A percentile compares a stretch with the other conserved stretches of the same genome.
These are phyloP conservation scores for Chrosomus eos DNA, from an alignment of 2,797 vertebrate species.

Conservation along the genomic window DNA sequence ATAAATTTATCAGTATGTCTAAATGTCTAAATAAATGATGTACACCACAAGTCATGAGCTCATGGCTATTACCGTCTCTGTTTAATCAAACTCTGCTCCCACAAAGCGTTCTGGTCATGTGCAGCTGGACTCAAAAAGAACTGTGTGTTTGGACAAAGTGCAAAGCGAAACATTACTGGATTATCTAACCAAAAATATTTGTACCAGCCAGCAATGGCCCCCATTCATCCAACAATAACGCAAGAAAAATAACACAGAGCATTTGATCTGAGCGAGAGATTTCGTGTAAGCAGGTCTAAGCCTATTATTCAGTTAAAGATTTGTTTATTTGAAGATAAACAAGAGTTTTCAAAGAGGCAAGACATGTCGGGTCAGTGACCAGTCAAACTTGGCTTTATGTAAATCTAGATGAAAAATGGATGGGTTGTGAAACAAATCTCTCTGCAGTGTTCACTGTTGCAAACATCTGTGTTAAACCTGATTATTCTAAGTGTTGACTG, in stretches of 20 bases:
- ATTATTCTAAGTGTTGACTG: slow-evolving; percentile 4
- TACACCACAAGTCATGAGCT: slow-evolving; percentile 38
- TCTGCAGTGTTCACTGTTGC: not conserved
- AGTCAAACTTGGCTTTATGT: slow-evolving; percentile 36
- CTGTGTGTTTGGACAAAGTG: slow-evolving; percentile 38
- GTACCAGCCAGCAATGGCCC: slow-evolving; percentile 32
- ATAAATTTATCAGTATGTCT: too few relatives aligned
- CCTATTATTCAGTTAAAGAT: slow-evolving; percentile 49
- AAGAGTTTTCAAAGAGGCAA: slow-evolving; percentile 34
- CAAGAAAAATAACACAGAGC: slow-evolving; percentile 28
- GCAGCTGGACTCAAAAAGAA: slow-evolving; percentile 21
- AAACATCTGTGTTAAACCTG: slow-evolving; percentile 7
- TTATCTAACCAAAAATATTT: slow-evolving; percentile 51
- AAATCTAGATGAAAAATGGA: slow-evolving; percentile 22
- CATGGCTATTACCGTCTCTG: slow-evolving; percentile 28
- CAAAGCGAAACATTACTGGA: slow-evolving; percentile 49
- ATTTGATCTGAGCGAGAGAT: slow-evolving; percentile 34
- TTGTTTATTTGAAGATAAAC: slow-evolving; percentile 59
- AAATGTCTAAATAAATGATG: slow-evolving; percentile 40
- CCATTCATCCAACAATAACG: slow-evolving; percentile 40
- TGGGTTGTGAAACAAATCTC: slow-evolving; percentile 34
- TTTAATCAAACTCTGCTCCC: slow-evolving; percentile 47
- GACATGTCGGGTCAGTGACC: slow-evolving; percentile 43
- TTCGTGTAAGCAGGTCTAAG: slow-evolving; percentile 47
- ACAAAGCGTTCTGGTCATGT: slow-evolving; percentile 29